Base-by-base conservation (phyloP, 2,113 vertebrate species). In the Odontesthes bonariensis region DNA sequence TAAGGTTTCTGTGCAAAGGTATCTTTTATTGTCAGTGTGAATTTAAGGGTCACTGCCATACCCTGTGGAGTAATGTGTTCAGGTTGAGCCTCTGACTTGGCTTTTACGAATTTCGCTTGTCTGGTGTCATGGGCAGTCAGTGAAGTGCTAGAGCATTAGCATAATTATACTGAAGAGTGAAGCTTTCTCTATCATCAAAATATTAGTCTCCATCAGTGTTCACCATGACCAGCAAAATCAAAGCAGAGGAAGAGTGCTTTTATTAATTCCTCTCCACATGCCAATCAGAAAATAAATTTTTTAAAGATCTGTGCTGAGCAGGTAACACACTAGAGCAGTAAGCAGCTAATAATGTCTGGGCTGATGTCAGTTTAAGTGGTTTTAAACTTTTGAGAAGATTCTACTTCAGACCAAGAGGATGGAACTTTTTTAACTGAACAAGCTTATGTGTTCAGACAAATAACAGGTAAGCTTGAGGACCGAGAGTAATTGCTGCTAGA, bases 151-250 rank as follows among this genome's bases (percentile, higher is more conserved):
- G 57, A 65, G 83, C 76, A 90, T 91, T 88, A 88, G 74, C 85
- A 88, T 93, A 91, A 94, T 94, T 93, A 92, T 71, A 79, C 69
- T 86, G 78, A 83, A 87, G 89, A 86, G 88, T 69, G 75, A 89
- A 17, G 71, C 87, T 88, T 87, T 75, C 83, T 86, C 87, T 77
- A 83, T 91, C 89, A 91, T 91, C 87, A 88, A 86, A 90, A 91
- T 88, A 88, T 91, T 90, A 92, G 85, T 77, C 82, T 70, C 69
- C 59, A 77, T 90, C 89, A 83, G 77, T 79, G 81, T 89, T 85
- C 68, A 56, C 75, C 88, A 77, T 79, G 79, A 79, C 86, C 77
- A 75, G 75, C 82, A 86, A 81, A 84, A 81, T 76, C 42, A 47
- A 54, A 17, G 27, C 12, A 63, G 79, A 81, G 87, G 81, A 92